Conservation (phyloP, 2,888 invertebrate species). For the Andrena bucephala region DNA sequence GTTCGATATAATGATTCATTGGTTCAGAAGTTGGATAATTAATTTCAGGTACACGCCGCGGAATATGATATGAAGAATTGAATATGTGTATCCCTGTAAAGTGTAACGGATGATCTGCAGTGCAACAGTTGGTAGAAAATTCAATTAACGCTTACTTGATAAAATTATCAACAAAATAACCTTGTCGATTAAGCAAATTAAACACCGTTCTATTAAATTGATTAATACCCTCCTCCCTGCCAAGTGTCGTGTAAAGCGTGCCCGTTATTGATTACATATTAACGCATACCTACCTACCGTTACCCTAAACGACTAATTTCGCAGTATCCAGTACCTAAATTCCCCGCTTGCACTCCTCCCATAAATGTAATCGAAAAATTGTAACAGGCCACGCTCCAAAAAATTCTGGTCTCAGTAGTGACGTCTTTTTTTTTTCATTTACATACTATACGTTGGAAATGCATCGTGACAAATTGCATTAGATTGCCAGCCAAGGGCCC, state of each 20-base stretch:
- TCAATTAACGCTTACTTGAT: conserved; percentile 17
- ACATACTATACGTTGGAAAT: conserved; percentile 32
- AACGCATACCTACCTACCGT: not conserved
- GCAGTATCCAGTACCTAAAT: too few species aligned
- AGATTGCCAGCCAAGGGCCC: conserved; percentile 40
- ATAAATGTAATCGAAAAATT: not conserved
- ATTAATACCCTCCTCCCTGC: conserved; percentile 15
- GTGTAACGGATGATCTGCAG: not conserved
- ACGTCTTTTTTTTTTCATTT: conserved; percentile 13
- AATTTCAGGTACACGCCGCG: not conserved
- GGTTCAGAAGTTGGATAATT: not conserved
- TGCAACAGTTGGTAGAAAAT: conserved; percentile 25
- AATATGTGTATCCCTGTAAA: not conserved
- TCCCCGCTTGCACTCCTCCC: not conserved
- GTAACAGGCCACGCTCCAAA: not conserved
- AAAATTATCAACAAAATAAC: conserved; percentile 18
- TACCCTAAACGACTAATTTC: not conserved
- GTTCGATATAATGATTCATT: not conserved
- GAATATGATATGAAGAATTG: not conserved
- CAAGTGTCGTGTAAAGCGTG: conserved; percentile 5
- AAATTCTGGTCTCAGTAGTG: not conserved
- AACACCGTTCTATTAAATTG: conserved; percentile 1
- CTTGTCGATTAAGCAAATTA: conserved; percentile 27
- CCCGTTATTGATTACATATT: conserved; percentile 19
- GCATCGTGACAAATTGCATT: conserved; percentile 55